Percentiles rank a stretch among this genome's conserved stretches.
Evolutionary conservation across 2,797 vertebrate species (phyloP).

Genomic region (Intellagama lesueurii): DNA sequence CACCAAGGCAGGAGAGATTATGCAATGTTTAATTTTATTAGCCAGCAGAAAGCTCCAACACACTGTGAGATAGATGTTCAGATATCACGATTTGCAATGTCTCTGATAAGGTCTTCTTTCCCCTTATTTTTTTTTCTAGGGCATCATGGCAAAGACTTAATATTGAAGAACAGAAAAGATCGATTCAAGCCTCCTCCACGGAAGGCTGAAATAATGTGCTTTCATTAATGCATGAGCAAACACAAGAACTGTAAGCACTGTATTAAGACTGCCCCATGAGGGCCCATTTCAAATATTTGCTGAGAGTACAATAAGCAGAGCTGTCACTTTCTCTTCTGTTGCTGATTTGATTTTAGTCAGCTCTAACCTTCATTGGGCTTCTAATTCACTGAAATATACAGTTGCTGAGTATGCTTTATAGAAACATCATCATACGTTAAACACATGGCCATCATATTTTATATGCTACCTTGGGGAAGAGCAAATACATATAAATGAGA

Average conservation of each 20-base stretch:
- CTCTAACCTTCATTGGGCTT: slow-evolving; percentile 56
- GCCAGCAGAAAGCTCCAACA: slow-evolving; percentile 51
- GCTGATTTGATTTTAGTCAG: slow-evolving; percentile 59
- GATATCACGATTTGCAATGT: slow-evolving; percentile 17
- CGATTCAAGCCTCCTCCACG: slow-evolving; percentile 50
- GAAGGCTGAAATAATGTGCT: slow-evolving; percentile 61
- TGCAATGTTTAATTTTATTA: slow-evolving; percentile 19
- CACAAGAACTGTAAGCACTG: slow-evolving; percentile 47
- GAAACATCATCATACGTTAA: not conserved
- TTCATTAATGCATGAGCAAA: slow-evolving; percentile 61
- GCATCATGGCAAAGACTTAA: slow-evolving; percentile 42
- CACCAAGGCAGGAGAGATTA: not conserved
- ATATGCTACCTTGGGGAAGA: slow-evolving; percentile 19
- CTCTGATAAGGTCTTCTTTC: slow-evolving; percentile 52
- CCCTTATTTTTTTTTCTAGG: slow-evolving; percentile 55
- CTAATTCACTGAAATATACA: slow-evolving; percentile 47
- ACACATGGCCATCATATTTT: slow-evolving; percentile 42
- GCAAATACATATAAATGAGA: slow-evolving; percentile 22
- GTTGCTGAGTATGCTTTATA: slow-evolving; percentile 32
- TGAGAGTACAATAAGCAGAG: slow-evolving; percentile 57
- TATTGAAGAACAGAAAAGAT: slow-evolving; percentile 57
- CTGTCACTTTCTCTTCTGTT: slow-evolving; percentile 51
- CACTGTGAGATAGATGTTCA: not conserved
- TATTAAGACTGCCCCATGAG: slow-evolving; percentile 40
- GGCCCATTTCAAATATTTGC: slow-evolving; percentile 65